These are phyloP conservation scores for Heliconius congener DNA, from an alignment of 1,140 invertebrate species.

Conservation along the genomic window DNA sequence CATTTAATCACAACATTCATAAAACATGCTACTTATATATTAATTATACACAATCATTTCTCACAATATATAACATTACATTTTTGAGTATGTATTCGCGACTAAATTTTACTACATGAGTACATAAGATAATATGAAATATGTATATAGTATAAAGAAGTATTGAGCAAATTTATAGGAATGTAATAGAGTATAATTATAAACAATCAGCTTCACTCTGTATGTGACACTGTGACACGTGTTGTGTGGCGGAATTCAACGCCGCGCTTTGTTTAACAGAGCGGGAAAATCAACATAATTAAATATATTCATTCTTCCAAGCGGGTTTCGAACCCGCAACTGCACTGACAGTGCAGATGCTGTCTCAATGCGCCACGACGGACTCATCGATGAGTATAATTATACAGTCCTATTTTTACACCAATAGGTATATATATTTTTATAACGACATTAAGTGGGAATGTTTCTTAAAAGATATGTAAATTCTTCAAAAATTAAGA, in stretches of 20 bases:
- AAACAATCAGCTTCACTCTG: neutral
- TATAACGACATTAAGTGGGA: conserved; percentile 9
- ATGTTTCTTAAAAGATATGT: conserved; percentile 32
- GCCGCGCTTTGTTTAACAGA: no score
- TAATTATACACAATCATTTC: conserved; percentile 63
- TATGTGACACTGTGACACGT: no score
- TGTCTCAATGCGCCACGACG: no score
- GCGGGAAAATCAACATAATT: neutral
- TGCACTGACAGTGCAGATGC: no score
- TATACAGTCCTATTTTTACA: neutral
- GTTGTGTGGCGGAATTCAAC: no score
- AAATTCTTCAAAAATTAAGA: conserved; percentile 15
- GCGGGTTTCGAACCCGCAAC: no score
- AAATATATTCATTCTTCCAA: neutral
- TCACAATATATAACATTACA: conserved; percentile 53
- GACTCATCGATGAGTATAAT: conserved; percentile 29
- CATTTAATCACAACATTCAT: conserved; percentile 57
- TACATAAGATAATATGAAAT: conserved; percentile 44
- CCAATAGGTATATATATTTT: neutral
- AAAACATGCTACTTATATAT: conserved; percentile 63
- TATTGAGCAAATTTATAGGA: conserved; percentile 66
- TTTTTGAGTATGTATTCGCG: conserved; percentile 67
- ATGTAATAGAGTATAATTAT: conserved; percentile 45
- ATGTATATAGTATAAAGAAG: conserved; percentile 40
- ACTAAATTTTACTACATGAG: conserved; percentile 64